These are phyloP conservation scores for Trachemys scripta DNA, from an alignment of 2,113 vertebrate species.

Conservation along the genomic window DNA sequence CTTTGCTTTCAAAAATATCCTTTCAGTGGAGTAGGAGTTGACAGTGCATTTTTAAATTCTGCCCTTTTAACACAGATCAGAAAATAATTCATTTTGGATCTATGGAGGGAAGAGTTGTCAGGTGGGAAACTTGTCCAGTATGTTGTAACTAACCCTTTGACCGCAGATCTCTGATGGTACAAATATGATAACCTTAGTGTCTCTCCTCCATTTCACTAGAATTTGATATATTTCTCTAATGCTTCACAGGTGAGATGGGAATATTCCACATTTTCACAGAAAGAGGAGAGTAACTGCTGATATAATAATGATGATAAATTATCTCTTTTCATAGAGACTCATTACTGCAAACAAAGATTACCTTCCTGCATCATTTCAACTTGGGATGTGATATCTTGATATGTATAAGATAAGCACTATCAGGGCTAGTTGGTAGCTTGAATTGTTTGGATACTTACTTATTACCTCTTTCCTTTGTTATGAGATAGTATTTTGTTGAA, in stretches of 20 bases:
- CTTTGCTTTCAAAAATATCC: neutral
- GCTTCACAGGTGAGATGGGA: neutral
- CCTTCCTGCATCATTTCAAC: neutral
- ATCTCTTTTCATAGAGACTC: neutral
- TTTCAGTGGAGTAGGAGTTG: neutral
- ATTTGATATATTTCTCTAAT: neutral
- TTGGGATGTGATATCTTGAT: neutral
- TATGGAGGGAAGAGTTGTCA: neutral
- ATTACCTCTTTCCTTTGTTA: neutral
- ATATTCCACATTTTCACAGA: neutral
- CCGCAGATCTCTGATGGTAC: neutral
- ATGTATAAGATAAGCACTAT: neutral
- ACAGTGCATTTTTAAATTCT: accelerated
- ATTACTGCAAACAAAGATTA: neutral
- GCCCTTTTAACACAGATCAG: neutral
- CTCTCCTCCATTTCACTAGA: neutral
- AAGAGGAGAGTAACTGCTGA: neutral
- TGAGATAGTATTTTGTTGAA: neutral
- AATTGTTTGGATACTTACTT: neutral
- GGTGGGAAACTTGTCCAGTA: neutral
- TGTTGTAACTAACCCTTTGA: neutral
- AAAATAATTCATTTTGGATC: accelerated
- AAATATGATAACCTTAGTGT: neutral
- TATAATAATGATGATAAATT: neutral
- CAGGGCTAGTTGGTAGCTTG: neutral